Conservation (phyloP, 1,140 invertebrate species). For the Drosophila ironensis region DNA sequence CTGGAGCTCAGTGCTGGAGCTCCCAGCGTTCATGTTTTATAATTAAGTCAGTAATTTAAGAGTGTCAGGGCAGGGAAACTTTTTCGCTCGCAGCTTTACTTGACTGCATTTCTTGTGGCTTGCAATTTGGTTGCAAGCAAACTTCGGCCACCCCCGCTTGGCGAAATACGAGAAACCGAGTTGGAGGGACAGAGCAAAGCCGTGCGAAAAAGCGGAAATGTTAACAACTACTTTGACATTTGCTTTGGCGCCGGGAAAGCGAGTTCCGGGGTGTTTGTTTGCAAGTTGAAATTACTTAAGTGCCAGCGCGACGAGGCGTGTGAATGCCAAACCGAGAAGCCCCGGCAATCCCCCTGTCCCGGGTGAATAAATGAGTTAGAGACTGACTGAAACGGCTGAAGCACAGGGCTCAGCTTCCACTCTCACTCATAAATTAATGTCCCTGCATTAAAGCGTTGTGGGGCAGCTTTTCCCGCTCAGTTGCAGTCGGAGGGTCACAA, state of each 20-base stretch:
- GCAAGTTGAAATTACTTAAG: constrained; percentile 73
- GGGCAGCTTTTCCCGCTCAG: constrained; percentile 3
- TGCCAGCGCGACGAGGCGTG: constrained; percentile 60
- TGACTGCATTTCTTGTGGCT: constrained; percentile 72
- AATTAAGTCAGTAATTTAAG: constrained; percentile 78
- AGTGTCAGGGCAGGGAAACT: constrained; percentile 63
- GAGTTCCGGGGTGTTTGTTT: constrained; percentile 42
- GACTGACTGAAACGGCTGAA: constrained; percentile 16
- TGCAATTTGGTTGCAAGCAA: constrained; percentile 57
- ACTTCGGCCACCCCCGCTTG: constrained; percentile 41
- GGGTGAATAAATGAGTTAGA: constrained; percentile 37
- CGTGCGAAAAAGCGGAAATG: constrained; percentile 66
- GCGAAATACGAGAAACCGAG: background rate
- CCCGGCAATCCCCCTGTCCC: constrained; percentile 7
- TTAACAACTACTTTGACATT: constrained; percentile 80
- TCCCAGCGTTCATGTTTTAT: constrained; percentile 70
- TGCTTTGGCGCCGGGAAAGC: constrained; percentile 23
- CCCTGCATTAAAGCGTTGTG: constrained; percentile 58
- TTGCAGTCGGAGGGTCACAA: constrained; percentile 5
- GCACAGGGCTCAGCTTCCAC: constrained; percentile 24
- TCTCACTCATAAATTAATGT: constrained; percentile 62
- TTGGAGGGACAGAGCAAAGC: constrained; percentile 10
- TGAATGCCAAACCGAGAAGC: constrained; percentile 55
- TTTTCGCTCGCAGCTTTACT: constrained; percentile 55
- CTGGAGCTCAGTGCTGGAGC: constrained; percentile 12